Evolutionary conservation across 2,113 vertebrate species (phyloP).

Genomic region (Phylloscopus trochilus): DNA sequence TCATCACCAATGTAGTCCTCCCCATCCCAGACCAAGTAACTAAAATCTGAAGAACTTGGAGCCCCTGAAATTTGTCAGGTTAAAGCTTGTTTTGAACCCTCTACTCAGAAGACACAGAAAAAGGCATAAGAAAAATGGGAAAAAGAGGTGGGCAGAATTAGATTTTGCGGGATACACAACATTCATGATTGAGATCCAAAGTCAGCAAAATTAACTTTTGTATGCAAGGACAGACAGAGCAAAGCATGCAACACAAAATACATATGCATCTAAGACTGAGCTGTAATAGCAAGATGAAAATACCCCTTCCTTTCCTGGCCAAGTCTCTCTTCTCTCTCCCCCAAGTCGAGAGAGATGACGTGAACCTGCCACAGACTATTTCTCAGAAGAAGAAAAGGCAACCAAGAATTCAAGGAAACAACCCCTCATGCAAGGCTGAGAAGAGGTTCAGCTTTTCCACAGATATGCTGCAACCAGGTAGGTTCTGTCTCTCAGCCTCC

Average conservation of each 20-base stretch:
- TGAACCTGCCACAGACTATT: background rate
- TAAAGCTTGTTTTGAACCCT: background rate
- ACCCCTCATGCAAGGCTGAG: background rate
- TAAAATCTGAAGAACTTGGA: background rate
- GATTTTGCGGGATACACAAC: background rate
- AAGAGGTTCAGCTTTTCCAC: background rate
- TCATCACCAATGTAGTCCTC: background rate
- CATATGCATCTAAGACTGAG: background rate
- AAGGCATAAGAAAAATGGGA: background rate
- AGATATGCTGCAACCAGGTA: background rate
- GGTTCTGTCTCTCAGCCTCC: background rate
- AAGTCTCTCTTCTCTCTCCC: background rate
- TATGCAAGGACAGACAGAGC: background rate
- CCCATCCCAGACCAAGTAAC: background rate
- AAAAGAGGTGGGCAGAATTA: background rate
- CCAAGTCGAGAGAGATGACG: rapidly evolving
- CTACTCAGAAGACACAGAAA: background rate
- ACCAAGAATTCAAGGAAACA: background rate
- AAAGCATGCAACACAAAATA: background rate
- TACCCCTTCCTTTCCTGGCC: background rate
- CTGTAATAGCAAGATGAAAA: background rate
- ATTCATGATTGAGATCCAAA: background rate
- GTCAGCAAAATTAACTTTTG: background rate
- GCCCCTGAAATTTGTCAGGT: background rate
- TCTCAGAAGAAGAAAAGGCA: background rate